Conservation (phyloP, 1,140 invertebrate genomes). For the Drosophila prosaltans region DNA sequence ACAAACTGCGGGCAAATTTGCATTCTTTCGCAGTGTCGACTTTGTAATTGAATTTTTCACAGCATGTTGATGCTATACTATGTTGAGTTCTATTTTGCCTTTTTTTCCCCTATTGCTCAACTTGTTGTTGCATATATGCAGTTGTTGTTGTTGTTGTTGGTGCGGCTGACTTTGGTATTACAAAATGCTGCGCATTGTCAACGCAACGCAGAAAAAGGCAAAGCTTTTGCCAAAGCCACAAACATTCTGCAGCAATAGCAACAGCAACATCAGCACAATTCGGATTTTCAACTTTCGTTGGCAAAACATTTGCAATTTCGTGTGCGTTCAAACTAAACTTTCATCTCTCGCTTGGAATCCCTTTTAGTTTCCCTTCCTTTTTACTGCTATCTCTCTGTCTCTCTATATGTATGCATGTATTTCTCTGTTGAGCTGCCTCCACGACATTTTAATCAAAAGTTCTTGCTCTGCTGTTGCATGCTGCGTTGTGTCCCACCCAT, state of each 20-base stretch:
- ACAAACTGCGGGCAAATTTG: conserved; percentile 55
- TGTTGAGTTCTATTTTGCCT: background rate
- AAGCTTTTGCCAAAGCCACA: conserved; percentile 46
- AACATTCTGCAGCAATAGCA: conserved; percentile 62
- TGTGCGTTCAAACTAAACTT: conserved; percentile 49
- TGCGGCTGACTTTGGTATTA: conserved; percentile 44
- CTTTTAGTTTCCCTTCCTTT: background rate
- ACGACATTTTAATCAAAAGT: conserved; percentile 78
- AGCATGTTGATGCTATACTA: conserved; percentile 40
- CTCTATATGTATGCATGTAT: conserved; percentile 1
- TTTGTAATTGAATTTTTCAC: conserved; percentile 81
- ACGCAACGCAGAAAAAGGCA: conserved; percentile 27
- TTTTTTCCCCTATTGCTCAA: conserved; percentile 32
- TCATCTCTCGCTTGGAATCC: conserved; percentile 1
- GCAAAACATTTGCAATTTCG: conserved; percentile 52
- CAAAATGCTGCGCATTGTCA: conserved; percentile 58
- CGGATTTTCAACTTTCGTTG: conserved; percentile 62
- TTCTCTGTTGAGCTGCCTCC: conserved; percentile 5
- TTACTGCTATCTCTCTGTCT: background rate
- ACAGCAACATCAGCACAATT: conserved; percentile 50
- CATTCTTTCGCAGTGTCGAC: conserved; percentile 67
- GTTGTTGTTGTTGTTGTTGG: conserved; percentile 20
- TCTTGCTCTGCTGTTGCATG: conserved; percentile 49
- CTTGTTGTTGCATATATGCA: conserved; percentile 32
- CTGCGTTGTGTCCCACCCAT: conserved; percentile 5